A percentile compares a stretch with the other conserved stretches of the same genome.
phyloP scores from a whole-genome alignment of 2,113 vertebrate species.

The Oncorhynchus keta region DNA sequence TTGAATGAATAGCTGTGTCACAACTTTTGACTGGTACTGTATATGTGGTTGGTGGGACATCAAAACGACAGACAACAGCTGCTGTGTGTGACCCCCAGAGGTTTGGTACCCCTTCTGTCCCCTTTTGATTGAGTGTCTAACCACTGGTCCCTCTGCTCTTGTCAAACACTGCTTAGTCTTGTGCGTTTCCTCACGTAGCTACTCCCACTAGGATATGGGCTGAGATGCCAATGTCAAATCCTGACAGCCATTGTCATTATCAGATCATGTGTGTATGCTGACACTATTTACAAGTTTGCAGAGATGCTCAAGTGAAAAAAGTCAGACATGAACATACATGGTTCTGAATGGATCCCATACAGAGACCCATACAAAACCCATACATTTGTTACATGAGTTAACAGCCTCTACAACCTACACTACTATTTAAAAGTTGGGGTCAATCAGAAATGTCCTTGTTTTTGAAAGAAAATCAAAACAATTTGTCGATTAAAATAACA shows the following conservation, averaged over 20 bases:
- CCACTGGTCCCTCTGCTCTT: conserved; percentile 60
- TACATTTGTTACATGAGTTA: too few species aligned
- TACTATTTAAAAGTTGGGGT: too few species aligned
- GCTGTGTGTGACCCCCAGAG: conserved; percentile 61
- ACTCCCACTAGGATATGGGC: conserved; percentile 61
- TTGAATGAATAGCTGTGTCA: too few species aligned
- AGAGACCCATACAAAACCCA: too few species aligned
- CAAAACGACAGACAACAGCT: conserved; percentile 66
- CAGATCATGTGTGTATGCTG: conserved; percentile 30
- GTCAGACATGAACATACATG: conserved; percentile 26
- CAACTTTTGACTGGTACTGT: conserved; percentile 4
- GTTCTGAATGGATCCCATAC: neutral
- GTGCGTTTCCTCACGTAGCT: conserved; percentile 61
- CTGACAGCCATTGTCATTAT: conserved; percentile 68
- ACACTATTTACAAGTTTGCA: conserved; percentile 52
- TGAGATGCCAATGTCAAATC: conserved; percentile 58
- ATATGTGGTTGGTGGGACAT: conserved; percentile 45
- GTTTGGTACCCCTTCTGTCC: conserved; percentile 52
- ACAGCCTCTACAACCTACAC: too few species aligned
- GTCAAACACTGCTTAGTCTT: conserved; percentile 59
- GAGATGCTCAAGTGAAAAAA: conserved; percentile 61
- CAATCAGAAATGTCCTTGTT: too few species aligned
- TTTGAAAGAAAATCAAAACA: too few species aligned
- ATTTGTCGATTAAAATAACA: too few species aligned
- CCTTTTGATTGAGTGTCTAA: conserved; percentile 69